Conservation (phyloP, 2,113 vertebrate genomes). For the Istiophorus platypterus region DNA sequence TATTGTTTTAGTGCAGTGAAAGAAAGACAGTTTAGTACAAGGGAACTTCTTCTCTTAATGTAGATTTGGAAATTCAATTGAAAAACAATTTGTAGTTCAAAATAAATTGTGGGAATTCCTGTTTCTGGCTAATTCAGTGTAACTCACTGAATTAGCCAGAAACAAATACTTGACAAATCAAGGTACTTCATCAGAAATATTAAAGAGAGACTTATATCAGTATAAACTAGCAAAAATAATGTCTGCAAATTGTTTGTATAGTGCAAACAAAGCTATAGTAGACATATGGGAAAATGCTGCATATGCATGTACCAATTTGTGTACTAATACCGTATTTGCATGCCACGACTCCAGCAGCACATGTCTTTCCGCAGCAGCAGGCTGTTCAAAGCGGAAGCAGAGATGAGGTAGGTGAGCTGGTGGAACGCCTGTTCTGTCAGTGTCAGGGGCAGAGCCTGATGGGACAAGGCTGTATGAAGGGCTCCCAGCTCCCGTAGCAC, state of each 20-base stretch:
- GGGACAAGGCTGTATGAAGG: slow-evolving; percentile 65
- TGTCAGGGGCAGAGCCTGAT: slow-evolving; percentile 64
- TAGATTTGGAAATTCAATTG: neutral
- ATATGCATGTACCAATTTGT: neutral
- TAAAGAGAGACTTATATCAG: neutral
- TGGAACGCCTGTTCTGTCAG: slow-evolving; percentile 82
- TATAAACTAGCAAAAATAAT: neutral
- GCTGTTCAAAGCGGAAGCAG: slow-evolving; percentile 82
- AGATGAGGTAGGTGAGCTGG: slow-evolving; percentile 83
- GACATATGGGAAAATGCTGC: neutral
- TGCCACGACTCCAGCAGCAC: slow-evolving; percentile 85
- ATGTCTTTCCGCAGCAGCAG: slow-evolving; percentile 86
- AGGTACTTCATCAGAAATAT: neutral
- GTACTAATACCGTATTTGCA: slow-evolving; percentile 86
- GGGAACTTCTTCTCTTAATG: no score
- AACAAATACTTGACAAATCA: neutral
- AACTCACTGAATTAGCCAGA: no score
- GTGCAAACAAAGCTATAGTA: neutral
- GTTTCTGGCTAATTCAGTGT: neutral
- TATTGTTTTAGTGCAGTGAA: no score
- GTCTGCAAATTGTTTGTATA: neutral
- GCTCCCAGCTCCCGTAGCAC: slow-evolving; percentile 83
- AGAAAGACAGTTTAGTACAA: no score
- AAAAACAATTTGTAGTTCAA: neutral
- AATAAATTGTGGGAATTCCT: neutral